Percentiles rank a stretch among this genome's conserved stretches.
Evolutionary conservation across 2,797 vertebrate species (phyloP).

Genomic region (Oophaga sylvatica): DNA sequence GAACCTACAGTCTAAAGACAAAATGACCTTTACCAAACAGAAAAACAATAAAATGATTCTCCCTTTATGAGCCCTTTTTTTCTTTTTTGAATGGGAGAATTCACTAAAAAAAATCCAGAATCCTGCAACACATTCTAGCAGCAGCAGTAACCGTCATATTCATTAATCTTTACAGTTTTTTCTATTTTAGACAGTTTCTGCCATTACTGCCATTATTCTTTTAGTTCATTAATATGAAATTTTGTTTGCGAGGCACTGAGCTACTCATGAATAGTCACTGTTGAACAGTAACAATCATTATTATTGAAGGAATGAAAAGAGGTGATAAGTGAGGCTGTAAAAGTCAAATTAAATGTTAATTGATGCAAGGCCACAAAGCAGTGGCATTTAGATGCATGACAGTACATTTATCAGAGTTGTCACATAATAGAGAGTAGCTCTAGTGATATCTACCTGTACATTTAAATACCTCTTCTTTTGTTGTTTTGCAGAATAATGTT

Average conservation of each 20-base stretch:
- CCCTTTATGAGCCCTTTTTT: background rate
- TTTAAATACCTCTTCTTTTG: constrained; percentile 59
- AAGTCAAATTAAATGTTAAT: constrained; percentile 80
- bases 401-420: constrained; percentile 70
- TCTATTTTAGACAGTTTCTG: constrained; percentile 49
- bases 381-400: constrained; percentile 65
- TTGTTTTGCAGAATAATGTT: constrained; percentile 56
- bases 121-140: background rate
- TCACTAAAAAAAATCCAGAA: background rate
- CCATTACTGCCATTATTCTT: constrained; percentile 66
- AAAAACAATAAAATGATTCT: constrained; percentile 6
- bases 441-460: constrained; percentile 62
- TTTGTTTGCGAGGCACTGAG: constrained; percentile 60
- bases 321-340: constrained; percentile 74
- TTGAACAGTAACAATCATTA: constrained; percentile 71
- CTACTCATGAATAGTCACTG: constrained; percentile 68
- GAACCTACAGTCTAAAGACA: background rate
- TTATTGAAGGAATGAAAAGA: constrained; percentile 70
- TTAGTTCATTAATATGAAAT: constrained; percentile 65
- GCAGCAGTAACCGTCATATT: background rate
- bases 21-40: constrained; percentile 2
- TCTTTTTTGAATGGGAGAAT: background rate
- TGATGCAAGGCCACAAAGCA: constrained; percentile 72
- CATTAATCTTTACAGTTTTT: constrained; percentile 7
- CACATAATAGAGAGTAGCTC: constrained; percentile 68